These are phyloP conservation scores for Eulemur albifrons DNA, from an alignment of 2,797 vertebrate genomes.

Conservation along the genomic window DNA sequence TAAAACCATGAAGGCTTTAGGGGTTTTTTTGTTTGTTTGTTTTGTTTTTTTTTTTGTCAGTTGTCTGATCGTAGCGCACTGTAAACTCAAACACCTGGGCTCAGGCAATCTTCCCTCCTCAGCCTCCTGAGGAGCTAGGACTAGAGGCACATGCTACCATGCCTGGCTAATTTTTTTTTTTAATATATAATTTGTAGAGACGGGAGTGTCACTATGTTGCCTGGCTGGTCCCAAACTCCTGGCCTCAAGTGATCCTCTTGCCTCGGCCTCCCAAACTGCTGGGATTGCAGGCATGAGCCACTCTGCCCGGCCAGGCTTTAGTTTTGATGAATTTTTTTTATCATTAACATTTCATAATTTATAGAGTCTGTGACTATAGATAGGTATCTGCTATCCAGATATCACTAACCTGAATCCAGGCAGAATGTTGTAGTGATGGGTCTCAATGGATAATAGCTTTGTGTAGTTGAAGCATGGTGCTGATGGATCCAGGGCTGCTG, in stretches of 20 bases:
- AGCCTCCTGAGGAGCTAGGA: background rate
- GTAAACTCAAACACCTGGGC: background rate
- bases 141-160: background rate
- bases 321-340: slow-evolving; percentile 35
- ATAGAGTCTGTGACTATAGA: background rate
- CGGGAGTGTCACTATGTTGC: background rate
- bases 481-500: background rate
- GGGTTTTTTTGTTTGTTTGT: background rate
- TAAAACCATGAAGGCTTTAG: slow-evolving; percentile 8
- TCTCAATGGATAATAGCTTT: background rate
- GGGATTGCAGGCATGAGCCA: background rate
- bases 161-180: background rate
- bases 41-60: background rate
- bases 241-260: background rate
- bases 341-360: slow-evolving; percentile 31
- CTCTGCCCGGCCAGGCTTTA: background rate
- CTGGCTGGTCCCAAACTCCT: background rate
- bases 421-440: background rate
- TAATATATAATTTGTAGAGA: too few relatives aligned
- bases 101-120: background rate
- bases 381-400: background rate
- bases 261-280: background rate
- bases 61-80: background rate
- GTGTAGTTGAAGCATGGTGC: background rate
- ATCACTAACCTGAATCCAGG: background rate